A percentile compares a stretch with the other conserved stretches of the same genome.
Evolutionary conservation across 1,140 invertebrate genomes (phyloP).

Genomic region (Diabrotica undecimpunctata): DNA sequence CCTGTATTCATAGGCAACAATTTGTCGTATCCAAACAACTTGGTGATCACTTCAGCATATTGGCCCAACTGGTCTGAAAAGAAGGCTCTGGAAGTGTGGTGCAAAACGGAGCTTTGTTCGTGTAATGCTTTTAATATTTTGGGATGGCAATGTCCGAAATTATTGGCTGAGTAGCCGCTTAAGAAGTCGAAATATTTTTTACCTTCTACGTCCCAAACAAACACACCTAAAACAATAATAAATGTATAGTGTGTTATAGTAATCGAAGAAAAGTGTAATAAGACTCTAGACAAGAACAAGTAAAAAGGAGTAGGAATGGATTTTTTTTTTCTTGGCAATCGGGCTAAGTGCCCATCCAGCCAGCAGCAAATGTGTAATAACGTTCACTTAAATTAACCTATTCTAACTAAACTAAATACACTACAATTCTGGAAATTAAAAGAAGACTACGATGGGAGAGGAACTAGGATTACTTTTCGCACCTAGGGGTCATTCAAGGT

Average conservation of each 20-base stretch:
- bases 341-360: too few species aligned
- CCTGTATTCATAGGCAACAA: constrained; percentile 97
- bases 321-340: neutral
- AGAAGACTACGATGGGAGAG: too few species aligned
- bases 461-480: too few species aligned
- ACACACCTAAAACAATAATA: constrained; percentile 61
- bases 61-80: constrained; percentile 89
- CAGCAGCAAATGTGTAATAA: too few species aligned
- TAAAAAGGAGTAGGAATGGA: neutral
- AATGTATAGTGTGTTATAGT: too few species aligned
- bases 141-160: constrained; percentile 98
- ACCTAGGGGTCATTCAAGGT: too few species aligned
- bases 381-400: too few species aligned
- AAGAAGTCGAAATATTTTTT: constrained; percentile 94
- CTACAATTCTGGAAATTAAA: too few species aligned
- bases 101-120: constrained; percentile 64
- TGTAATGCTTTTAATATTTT: constrained; percentile 80
- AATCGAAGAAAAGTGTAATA: neutral
- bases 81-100: constrained; percentile 85
- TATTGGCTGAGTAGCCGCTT: constrained; percentile 95
- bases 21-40: constrained; percentile 90
- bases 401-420: too few species aligned
- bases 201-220: constrained; percentile 95
- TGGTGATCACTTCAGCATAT: constrained; percentile 90
- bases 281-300: neutral